These are phyloP conservation scores for Acanthosepion pharaonis DNA, from an alignment of 2,888 invertebrate species.

Conservation along the genomic window DNA sequence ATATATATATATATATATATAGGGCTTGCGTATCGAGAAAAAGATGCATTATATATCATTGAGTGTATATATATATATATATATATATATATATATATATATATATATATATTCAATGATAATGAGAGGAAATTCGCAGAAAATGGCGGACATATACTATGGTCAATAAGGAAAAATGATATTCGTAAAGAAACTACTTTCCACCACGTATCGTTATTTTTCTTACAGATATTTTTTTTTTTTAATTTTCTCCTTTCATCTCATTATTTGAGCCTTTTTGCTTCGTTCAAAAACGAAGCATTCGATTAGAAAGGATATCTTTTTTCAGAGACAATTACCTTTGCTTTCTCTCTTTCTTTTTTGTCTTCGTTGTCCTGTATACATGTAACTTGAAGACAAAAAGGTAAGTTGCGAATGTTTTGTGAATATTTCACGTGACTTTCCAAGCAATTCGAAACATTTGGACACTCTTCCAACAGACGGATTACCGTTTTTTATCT, in stretches of 20 bases:
- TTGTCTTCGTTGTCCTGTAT: neutral
- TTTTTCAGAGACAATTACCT: neutral
- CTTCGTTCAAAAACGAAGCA: neutral
- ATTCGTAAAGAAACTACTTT: neutral
- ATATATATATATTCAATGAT: too few species aligned
- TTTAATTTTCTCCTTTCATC: neutral
- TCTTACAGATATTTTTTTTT: neutral
- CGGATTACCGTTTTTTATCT: neutral
- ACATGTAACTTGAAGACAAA: slow-evolving; percentile 1
- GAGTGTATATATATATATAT: too few species aligned
- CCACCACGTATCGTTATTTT: neutral
- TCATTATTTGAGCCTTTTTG: neutral
- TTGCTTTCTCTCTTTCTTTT: neutral
- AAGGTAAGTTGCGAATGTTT: neutral
- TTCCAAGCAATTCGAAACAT: slow-evolving; percentile 11
- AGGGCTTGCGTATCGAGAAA: too few species aligned
- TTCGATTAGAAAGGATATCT: slow-evolving; percentile 5
- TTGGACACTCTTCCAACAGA: neutral
- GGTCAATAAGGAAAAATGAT: neutral
- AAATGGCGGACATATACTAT: neutral
- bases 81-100: too few species aligned
- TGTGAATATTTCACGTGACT: neutral
- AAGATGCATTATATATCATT: too few species aligned
- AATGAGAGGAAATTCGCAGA: neutral
- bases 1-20: too few species aligned